Base-by-base conservation (phyloP, 2,113 vertebrate species). In the Lynx canadensis region DNA sequence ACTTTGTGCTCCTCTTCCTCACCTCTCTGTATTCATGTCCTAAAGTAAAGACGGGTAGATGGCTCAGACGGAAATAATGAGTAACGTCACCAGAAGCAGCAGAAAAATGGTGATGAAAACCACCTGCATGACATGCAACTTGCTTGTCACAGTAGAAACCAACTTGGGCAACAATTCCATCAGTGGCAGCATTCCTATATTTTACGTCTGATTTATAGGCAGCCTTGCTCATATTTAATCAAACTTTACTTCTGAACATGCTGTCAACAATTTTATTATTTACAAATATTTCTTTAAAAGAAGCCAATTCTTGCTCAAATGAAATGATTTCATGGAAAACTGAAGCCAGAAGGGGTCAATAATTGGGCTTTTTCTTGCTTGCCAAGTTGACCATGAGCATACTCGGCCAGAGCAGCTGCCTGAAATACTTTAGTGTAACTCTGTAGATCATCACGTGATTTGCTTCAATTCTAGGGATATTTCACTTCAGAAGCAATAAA, bases 251-350 rank as follows among this genome's bases (percentile, higher is more conserved):
- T 90, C 69, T 94, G 52, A 97, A 92, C 48, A 95, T 81, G 76
- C 95, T 90, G 85, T 91, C 92, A 65, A 94, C 48, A 63, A 68
- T 95, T 97, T 76, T 93, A 96, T 66, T 84, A 71, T 96, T 94
- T 97, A 33, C 36, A 98, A 95, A 57, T 31, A 94, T 65, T 52
- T 73, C 82, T 88, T 89, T 91, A 93, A 97, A 97, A 92, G 79
- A 48, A 74, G 76, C 31, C 81, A 91, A 69, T 89, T 97, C 50
- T 89, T 92, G 55, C 38, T 96, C 66, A 86, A 88, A 80, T 93
- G 60, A 95, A 96, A 96, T 63, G 25, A 91, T 92, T 93, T 95
- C 71, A 94, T 21, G 90, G 95, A 68, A 95, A 73, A 86, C 4
- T 74, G 68, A 74, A 94, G 48, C 52, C 92, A 96, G 60, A 48